These are phyloP conservation scores for Coregonus sp. DNA, from an alignment of 2,797 vertebrate genomes.

Conservation along the genomic window DNA sequence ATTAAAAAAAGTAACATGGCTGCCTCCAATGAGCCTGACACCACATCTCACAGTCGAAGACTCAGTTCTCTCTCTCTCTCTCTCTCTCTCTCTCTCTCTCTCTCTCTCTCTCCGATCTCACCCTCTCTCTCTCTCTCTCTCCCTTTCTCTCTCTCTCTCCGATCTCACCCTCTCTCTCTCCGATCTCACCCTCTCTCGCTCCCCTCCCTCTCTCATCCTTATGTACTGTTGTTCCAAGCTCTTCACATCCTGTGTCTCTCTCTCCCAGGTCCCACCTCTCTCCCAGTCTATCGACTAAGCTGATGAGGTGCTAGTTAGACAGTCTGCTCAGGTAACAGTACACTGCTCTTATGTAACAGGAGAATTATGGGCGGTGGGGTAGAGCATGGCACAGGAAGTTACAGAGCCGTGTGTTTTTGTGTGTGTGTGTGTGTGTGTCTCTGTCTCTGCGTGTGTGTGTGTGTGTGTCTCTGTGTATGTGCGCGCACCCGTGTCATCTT, in stretches of 20 bases:
- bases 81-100: slow-evolving; percentile 3
- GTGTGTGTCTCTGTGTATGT: slow-evolving; percentile 14
- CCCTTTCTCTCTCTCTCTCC: neutral
- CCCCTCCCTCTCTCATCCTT: slow-evolving; percentile 17
- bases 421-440: slow-evolving; percentile 29
- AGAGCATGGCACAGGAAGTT: slow-evolving; percentile 34
- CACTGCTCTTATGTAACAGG: slow-evolving; percentile 57
- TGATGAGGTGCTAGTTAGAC: slow-evolving; percentile 52
- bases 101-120: slow-evolving; percentile 15
- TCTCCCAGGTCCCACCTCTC: slow-evolving; percentile 1
- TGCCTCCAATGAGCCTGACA: slow-evolving; percentile 7
- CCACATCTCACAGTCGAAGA: slow-evolving; percentile 15
- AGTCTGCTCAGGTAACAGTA: slow-evolving; percentile 52
- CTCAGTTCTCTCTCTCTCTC: slow-evolving; percentile 11
- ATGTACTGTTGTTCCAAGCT: neutral
- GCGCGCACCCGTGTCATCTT: slow-evolving; percentile 26
- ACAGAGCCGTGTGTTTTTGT: slow-evolving; percentile 7
- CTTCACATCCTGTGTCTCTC: neutral
- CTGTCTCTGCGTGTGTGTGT: slow-evolving; percentile 21
- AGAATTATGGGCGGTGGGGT: slow-evolving; percentile 22
- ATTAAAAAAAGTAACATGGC: slow-evolving; percentile 47
- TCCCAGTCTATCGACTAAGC: neutral
- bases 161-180: neutral
- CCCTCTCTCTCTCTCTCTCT: slow-evolving; percentile 1
- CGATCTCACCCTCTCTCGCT: neutral